Evolutionary conservation across 2,113 vertebrate genomes (phyloP), one percentile per base, ranked within the genome.

Genomic region (Odontophorus gujanensis): DNA sequence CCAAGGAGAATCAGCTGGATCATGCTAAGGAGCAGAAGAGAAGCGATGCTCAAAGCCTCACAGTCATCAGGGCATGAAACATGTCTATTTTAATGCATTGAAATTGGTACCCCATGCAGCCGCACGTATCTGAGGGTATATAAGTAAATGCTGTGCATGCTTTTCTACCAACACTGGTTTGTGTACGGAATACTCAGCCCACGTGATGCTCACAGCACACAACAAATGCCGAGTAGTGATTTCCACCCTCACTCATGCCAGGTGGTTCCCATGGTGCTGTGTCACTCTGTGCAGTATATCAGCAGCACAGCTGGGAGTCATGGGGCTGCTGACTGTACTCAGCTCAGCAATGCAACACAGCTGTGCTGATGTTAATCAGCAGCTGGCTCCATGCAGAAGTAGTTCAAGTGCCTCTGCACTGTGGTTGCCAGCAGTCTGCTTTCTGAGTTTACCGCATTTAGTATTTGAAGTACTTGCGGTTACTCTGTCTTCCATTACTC

Each of bases 221-320:
- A 51, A 45, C 11, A 62, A 86, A 8, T 0, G 0, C 32, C 18
- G 26, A 20, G 26, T 42, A 59, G 38, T 48, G 21, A 38, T 45
- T 42, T 83, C 68, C 68, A 25, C 1, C 22, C 47, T 77, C 65
- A 55, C 5, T 15, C 5, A 32, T 53, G 30, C 13, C 59, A 79
- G 17, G 34, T 13, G 22, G 48, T 67, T 63, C 45, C 38, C 43
- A 7, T 2, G 21, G 59, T 6, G 7, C 12, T 48, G 22, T 59
- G 38, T 8, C 1, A 1, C 30, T 62, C 72, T 40, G 11, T 21
- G n/a, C 55, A 66, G 30, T 0, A 2, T 22, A 34, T 45, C 57
- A 59, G 47, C 63, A 48, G 5, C 16, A 36, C 15, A 22, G 6
- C 13, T 63, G 68, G 45, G 61, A 80, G 34, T 11, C 3, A 2